Evolutionary conservation across 2,797 vertebrate species (phyloP), one percentile per base, ranked within the genome.

Genomic region (Lutjanus argentimaculatus): DNA sequence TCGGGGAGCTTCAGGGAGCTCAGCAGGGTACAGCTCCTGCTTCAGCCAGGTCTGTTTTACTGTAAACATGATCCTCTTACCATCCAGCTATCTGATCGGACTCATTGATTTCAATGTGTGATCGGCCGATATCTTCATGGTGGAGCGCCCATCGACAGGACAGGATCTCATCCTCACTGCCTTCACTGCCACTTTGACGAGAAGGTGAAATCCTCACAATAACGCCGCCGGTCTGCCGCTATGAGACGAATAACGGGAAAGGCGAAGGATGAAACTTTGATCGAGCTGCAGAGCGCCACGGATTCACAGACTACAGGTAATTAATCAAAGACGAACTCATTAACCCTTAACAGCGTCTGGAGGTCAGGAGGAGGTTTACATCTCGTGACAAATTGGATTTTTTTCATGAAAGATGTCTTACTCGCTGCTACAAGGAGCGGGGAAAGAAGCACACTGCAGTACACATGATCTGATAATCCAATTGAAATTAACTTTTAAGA

Each of bases 201-300:
- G 64, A 45, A 85, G 87, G 77, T 82, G 79, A 88, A 80, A 75
- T 75, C 45, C 13, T 21, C 2, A 43, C 15, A 69, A 49, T 49
- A 75, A 48, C 85, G 49, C 58, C 74, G 56, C 11, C 25, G 3
- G 25, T 36, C 30, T 21, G 72, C 72, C 74, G 91, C 81, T 25
- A 96, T 96, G 96, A 96, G 88, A n/a, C 85, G 94, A 83, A 93
- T 96, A 92, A 95, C 95, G 76, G 95, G 94, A 9, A 96, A 91
- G 65, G 70, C 80, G 67, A 92, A 91, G 85, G 95, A 96, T 84
- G 95, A 95, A 89, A 96, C 95, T 90, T 90, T 96, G 67, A 95
- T 96, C 87, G 96, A 96, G 90, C 93, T 96, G 86, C 91, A 92
- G 72, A 92, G 70, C 91, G 72, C 86, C 13, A 51, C 82, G 15